Evolutionary conservation across 2,888 invertebrate genomes (phyloP).

Genomic region (Diaperis boleti): DNA sequence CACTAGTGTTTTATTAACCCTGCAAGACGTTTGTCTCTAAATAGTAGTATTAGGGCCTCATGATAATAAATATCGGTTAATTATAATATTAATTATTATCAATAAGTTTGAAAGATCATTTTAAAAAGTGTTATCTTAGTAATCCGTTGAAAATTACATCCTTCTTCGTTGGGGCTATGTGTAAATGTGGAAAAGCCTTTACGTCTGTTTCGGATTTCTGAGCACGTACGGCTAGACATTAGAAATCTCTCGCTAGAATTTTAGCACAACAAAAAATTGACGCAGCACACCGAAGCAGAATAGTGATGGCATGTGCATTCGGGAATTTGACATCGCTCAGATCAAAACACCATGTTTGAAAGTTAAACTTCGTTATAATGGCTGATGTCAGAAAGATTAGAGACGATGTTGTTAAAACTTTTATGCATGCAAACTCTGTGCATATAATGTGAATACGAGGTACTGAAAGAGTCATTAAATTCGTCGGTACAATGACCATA

Average conservation of each 20-base stretch:
- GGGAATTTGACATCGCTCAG: background rate
- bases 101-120: too few species aligned
- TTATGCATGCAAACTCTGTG: too few species aligned
- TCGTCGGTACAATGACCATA: background rate
- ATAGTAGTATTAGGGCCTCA: too few species aligned
- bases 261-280: slow-evolving; percentile 24
- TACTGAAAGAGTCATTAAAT: background rate
- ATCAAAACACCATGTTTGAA: background rate
- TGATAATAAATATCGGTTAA: too few species aligned
- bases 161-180: too few species aligned
- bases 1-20: too few species aligned
- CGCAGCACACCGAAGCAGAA: slow-evolving; percentile 1
- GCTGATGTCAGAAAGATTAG: background rate
- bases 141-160: too few species aligned
- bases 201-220: slow-evolving; percentile 10
- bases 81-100: too few species aligned
- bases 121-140: too few species aligned
- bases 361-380: background rate
- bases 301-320: slow-evolving; percentile 14
- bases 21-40: too few species aligned
- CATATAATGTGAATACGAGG: background rate
- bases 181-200: too few species aligned
- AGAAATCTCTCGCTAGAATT: slow-evolving; percentile 29
- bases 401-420: slow-evolving; percentile 6
- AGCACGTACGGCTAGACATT: slow-evolving; percentile 33